Conservation (phyloP, 2,113 vertebrate species). For the Campylorhamphus procurvoides region DNA sequence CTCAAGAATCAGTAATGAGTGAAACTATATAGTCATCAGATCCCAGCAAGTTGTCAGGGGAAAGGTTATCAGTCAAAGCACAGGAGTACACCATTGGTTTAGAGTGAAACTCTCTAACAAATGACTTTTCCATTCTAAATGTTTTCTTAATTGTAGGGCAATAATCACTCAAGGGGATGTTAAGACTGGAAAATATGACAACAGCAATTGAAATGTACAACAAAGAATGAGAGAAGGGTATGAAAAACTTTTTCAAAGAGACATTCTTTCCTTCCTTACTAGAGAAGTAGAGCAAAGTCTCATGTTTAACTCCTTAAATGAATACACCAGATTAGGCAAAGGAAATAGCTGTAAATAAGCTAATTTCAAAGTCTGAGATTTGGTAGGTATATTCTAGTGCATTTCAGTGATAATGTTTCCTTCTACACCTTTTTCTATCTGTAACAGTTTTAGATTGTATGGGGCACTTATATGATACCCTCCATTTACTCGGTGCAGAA, state of each 20-base stretch:
- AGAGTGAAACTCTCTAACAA: constrained; percentile 22
- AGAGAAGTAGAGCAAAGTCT: not conserved
- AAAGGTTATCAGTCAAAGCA: constrained; percentile 54
- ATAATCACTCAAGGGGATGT: constrained; percentile 36
- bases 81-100: not conserved
- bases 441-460: not conserved
- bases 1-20: not conserved
- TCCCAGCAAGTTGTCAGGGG: not conserved
- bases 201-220: not conserved
- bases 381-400: not conserved
- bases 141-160: constrained; percentile 44
- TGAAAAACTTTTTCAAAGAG: not conserved
- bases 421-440: accelerated
- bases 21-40: constrained; percentile 41
- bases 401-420: not conserved
- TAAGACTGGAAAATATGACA: constrained; percentile 59
- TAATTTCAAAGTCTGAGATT: not conserved
- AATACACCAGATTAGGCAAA: not conserved
- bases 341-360: not conserved
- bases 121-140: constrained; percentile 63
- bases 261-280: not conserved
- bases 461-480: accelerated
- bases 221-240: constrained; percentile 15
- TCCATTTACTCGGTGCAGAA: not conserved
- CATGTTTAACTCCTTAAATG: not conserved